Conservation (phyloP, 2,888 invertebrate genomes). For the Morpho helenor region DNA sequence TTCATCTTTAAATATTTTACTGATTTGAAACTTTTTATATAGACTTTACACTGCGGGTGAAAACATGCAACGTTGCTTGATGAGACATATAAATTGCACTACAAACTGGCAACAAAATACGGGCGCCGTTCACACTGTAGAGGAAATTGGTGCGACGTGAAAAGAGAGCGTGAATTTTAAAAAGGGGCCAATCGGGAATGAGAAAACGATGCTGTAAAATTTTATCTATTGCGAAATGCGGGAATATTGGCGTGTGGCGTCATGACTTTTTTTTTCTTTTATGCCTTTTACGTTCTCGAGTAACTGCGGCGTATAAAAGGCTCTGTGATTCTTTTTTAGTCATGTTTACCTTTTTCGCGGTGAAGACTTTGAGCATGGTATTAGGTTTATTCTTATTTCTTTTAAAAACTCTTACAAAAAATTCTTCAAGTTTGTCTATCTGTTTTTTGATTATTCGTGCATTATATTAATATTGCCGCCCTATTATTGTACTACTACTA, state of each 20-base stretch:
- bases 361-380: not conserved
- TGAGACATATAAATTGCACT: constrained; percentile 2
- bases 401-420: too few relatives aligned
- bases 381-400: too few relatives aligned
- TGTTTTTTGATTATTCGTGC: too few relatives aligned
- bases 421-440: too few relatives aligned
- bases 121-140: constrained; percentile 9
- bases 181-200: constrained; percentile 32
- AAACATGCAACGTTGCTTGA: not conserved
- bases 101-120: constrained; percentile 5
- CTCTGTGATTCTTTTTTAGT: constrained; percentile 2
- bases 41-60: not conserved
- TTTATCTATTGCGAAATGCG: constrained; percentile 33
- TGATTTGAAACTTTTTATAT: not conserved
- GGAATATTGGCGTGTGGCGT: constrained; percentile 12
- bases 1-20: too few relatives aligned
- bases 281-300: constrained; percentile 1
- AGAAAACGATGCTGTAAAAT: constrained; percentile 37
- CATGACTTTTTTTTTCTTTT: constrained; percentile 1
- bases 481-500: too few relatives aligned
- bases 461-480: too few relatives aligned
- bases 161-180: constrained; percentile 29
- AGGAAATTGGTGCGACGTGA: constrained; percentile 26
- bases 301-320: constrained; percentile 7
- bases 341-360: constrained; percentile 1